Evolutionary conservation across 2,113 vertebrate species (phyloP).

Genomic region (Plecturocebus donacophilus): DNA sequence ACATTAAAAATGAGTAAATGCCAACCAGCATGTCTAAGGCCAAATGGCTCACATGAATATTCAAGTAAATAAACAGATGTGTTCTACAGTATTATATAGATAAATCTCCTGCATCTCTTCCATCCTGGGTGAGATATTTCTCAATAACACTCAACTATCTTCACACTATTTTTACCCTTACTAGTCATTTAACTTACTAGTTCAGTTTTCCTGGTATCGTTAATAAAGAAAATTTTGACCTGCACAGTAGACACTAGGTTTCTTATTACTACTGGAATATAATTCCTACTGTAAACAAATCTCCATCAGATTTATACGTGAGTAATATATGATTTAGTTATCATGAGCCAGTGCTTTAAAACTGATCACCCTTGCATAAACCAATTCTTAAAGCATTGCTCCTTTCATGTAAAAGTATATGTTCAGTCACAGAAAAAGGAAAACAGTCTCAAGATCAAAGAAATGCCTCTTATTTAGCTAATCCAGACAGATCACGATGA

Average conservation of each 20-base stretch:
- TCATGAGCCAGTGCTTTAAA: slow-evolving; percentile 8
- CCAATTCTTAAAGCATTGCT: background rate
- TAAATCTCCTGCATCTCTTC: background rate
- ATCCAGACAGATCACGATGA: background rate
- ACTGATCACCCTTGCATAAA: background rate
- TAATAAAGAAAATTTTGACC: background rate
- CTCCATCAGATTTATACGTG: background rate
- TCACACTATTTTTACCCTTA: background rate
- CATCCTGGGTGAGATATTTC: background rate
- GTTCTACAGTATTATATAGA: background rate
- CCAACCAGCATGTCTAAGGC: background rate
- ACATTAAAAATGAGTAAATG: background rate
- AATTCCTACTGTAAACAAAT: background rate
- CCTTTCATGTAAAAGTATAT: background rate
- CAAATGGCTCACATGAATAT: background rate
- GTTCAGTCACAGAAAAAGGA: background rate
- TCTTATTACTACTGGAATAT: background rate
- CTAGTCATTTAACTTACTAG: background rate
- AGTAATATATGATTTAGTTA: background rate
- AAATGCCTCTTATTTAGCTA: background rate
- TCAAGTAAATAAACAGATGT: background rate
- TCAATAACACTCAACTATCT: background rate
- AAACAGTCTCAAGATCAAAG: background rate
- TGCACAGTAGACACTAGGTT: background rate
- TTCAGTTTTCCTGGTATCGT: background rate